Base-by-base conservation (phyloP, 2,888 invertebrate species). In the Hartigia nigra region DNA sequence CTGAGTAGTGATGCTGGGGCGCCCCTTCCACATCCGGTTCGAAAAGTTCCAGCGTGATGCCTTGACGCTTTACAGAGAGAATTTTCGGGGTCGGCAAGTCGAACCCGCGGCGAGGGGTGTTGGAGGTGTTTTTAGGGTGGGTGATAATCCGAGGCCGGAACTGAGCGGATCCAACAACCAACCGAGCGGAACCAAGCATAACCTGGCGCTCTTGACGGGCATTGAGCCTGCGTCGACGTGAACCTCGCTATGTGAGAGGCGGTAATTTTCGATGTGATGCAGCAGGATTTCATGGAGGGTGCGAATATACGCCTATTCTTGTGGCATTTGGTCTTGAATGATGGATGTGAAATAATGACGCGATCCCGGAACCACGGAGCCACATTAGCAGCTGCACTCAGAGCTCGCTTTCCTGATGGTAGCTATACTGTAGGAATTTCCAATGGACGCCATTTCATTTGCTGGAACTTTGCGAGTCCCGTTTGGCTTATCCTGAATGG, bases 221-320 rank as follows among this genome's bases (percentile, higher is more conserved):
- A 77, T 55, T 23, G 55, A 9, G 55, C 23, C 55, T 55, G 55
- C 55, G 55, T 55, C 55, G 55, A 55, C 55, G 55, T 9, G 23
- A 55, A 55, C 55, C 23, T 55, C 9, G 55, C 23, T 23, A 9
- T 23, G 55, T 23, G 55, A 55, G 55, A 55, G 23, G 55, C 55
- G 55, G 85, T 86, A 86, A 87, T 88, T 88, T 88, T 87, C 86
- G 84, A 84, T 86, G 83, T 88, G 86, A 88, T 84, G 84, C 83
- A 85, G 87, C 86, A 84, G 83, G 82, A 86, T 85, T 86, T 87
- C 83, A 82, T 34, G 74, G 37, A 80, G 80, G 76, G 79, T 69
- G 77, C 77, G 81, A 78, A 75, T 76, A 23, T 34, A 23, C 34
- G 34, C 34, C 72, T 34, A 34, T 34, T 72, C 31, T 34, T 31